A percentile compares a stretch with the other conserved stretches of the same genome.
Evolutionary conservation across 2,888 invertebrate genomes (phyloP).

Genomic region (Drosophila parthenogenetica): DNA sequence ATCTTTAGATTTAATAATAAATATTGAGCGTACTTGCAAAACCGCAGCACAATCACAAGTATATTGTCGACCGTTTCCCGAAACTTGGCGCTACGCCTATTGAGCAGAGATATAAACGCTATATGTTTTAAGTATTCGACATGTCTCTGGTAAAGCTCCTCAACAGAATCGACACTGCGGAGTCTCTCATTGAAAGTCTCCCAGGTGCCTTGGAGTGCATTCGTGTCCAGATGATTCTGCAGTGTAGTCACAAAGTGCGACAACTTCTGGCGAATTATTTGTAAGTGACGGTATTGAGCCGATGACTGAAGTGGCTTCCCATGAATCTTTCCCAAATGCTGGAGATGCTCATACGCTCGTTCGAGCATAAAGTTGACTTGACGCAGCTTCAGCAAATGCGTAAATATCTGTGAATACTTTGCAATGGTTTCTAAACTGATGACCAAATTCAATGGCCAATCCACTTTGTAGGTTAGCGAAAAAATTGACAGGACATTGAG

Average conservation of each 20-base stretch:
- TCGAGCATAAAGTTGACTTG: constrained; percentile 91
- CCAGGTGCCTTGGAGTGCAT: constrained; percentile 91
- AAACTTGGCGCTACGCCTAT: constrained; percentile 89
- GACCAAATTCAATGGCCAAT: constrained; percentile 92
- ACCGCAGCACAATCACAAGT: constrained; percentile 89
- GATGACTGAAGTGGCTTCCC: constrained; percentile 86
- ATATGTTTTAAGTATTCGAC: constrained; percentile 91
- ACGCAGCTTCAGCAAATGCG: constrained; percentile 90
- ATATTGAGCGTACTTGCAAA: constrained; percentile 78
- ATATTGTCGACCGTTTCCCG: constrained; percentile 90
- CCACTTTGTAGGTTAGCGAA: constrained; percentile 89
- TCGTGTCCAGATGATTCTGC: constrained; percentile 91
- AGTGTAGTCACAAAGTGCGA: constrained; percentile 91
- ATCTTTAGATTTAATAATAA: not conserved
- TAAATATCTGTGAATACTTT: constrained; percentile 91
- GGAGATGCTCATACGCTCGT: constrained; percentile 89
- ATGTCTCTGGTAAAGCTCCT: constrained; percentile 90
- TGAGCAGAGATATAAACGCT: constrained; percentile 90
- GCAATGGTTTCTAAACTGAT: constrained; percentile 89
- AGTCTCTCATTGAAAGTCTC: constrained; percentile 90
- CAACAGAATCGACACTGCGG: constrained; percentile 88
- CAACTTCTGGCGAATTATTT: constrained; percentile 91
- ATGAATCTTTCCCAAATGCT: constrained; percentile 87
- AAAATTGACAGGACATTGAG: constrained; percentile 89
- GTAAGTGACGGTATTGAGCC: constrained; percentile 89